Conservation (phyloP, 2,113 vertebrate species). For the Cnemophilus loriae region DNA sequence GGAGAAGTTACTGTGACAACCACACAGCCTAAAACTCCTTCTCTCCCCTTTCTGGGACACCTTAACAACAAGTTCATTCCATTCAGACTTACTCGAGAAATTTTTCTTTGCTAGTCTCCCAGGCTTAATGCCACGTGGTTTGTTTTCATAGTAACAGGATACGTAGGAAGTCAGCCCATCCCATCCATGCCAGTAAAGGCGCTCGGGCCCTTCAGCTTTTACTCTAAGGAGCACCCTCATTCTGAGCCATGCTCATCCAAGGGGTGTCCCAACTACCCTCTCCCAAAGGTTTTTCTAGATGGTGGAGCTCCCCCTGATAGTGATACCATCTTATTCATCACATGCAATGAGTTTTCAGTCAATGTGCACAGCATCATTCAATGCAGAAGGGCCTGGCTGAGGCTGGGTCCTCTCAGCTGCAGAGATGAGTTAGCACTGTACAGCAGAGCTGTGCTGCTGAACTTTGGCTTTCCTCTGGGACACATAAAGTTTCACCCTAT, state of each 20-base stretch:
- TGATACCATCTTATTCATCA: not conserved
- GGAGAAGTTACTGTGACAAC: not conserved
- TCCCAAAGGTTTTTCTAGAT: not conserved
- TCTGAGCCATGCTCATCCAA: not conserved
- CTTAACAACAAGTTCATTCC: not conserved
- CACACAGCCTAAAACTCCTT: not conserved
- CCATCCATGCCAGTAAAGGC: not conserved
- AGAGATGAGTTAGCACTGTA: not conserved
- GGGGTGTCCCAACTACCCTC: not conserved
- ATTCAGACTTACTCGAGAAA: not conserved
- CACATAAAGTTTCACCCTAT: not conserved
- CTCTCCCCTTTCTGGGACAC: not conserved
- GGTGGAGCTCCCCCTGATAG: not conserved
- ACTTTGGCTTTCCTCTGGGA: not conserved
- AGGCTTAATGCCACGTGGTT: accelerated
- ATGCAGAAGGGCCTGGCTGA: not conserved
- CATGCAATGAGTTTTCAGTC: not conserved
- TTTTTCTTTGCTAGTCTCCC: not conserved
- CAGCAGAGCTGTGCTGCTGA: not conserved
- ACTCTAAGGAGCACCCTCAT: not conserved
- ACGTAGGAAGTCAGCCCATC: not conserved
- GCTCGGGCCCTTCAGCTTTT: not conserved
- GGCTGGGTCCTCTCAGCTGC: not conserved
- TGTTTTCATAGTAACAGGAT: not conserved
- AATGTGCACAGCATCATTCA: not conserved